phyloP scores from a whole-genome alignment of 1,140 invertebrate genomes.

The Pseudomyrmex pallidus region DNA sequence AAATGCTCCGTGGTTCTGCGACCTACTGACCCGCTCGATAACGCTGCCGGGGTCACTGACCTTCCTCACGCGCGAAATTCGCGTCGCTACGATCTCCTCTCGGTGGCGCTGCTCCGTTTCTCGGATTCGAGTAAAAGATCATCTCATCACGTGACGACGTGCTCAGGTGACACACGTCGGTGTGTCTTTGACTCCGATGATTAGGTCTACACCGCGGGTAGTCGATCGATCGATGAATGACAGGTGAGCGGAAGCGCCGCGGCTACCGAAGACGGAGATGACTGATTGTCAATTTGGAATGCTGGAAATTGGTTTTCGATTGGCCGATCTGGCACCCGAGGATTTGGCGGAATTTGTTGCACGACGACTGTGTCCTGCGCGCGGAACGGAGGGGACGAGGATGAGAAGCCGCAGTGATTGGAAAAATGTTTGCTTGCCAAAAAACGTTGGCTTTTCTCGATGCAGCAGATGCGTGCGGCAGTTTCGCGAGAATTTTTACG shows the following conservation, averaged over 20 bases:
- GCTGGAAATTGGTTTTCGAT: conserved; percentile 42
- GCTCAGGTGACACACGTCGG: not conserved
- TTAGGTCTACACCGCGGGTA: not conserved
- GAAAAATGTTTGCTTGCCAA: conserved; percentile 14
- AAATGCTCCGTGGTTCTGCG: conserved; percentile 80
- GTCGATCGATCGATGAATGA: conserved; percentile 15
- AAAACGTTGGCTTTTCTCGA: conserved; percentile 5
- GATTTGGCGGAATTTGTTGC: conserved; percentile 45
- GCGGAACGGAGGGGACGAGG: too few species aligned
- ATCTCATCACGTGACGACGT: conserved; percentile 20
- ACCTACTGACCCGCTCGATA: conserved; percentile 86
- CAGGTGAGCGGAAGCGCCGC: conserved; percentile 18
- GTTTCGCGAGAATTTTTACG: not conserved
- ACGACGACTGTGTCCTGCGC: not conserved
- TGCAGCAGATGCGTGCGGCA: not conserved
- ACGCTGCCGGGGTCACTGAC: conserved; percentile 83
- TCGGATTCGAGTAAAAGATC: conserved; percentile 46
- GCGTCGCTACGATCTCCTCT: conserved; percentile 44
- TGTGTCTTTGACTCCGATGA: not conserved
- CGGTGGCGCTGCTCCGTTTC: conserved; percentile 8
- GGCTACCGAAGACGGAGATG: conserved; percentile 5
- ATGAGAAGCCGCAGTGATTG: conserved; percentile 26
- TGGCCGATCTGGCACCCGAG: conserved; percentile 25
- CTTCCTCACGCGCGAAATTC: conserved; percentile 80
- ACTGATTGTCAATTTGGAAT: conserved; percentile 32